Evolutionary conservation across 92 coral and sea anemone species (phyloP).

Genomic region (Phenganax subtilis): DNA sequence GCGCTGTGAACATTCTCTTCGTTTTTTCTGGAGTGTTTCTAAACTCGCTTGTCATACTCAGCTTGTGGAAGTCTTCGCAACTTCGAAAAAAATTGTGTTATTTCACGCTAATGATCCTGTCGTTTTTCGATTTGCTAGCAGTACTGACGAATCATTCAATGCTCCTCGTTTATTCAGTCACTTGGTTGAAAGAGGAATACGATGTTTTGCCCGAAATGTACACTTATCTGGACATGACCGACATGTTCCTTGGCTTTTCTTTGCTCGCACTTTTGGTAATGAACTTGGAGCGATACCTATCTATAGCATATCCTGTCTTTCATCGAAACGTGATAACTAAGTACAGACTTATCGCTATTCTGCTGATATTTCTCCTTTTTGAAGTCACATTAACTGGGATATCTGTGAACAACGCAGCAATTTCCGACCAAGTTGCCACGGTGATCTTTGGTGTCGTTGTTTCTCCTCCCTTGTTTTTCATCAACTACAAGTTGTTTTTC

Average conservation of each 20-base stretch:
- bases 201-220: neutral
- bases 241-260: slow-evolving; percentile 19
- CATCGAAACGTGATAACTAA: slow-evolving; percentile 23
- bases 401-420: neutral
- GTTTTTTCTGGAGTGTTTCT: neutral
- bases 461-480: slow-evolving; percentile 10
- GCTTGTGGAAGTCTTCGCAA: slow-evolving; percentile 22
- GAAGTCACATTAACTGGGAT: neutral
- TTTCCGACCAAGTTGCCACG: slow-evolving; percentile 1
- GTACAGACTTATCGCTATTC: neutral
- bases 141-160: slow-evolving; percentile 1
- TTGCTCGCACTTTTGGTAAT: slow-evolving; percentile 14
- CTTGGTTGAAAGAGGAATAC: neutral
- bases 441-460: slow-evolving; percentile 2
- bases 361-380: neutral
- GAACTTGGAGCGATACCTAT: slow-evolving; percentile 25
- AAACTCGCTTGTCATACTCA: neutral
- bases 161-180: neutral
- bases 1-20: neutral
- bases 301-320: slow-evolving; percentile 1
- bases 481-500: slow-evolving; percentile 13
- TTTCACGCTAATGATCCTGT: slow-evolving; percentile 27
- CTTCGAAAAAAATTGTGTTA: slow-evolving; percentile 15
- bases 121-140: slow-evolving; percentile 5
- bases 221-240: neutral